A percentile compares a stretch with the other conserved stretches of the same genome.
These are phyloP conservation scores for Stichodactyla helianthus DNA, from an alignment of 64 coral and sea anemone species.

Conservation along the genomic window DNA sequence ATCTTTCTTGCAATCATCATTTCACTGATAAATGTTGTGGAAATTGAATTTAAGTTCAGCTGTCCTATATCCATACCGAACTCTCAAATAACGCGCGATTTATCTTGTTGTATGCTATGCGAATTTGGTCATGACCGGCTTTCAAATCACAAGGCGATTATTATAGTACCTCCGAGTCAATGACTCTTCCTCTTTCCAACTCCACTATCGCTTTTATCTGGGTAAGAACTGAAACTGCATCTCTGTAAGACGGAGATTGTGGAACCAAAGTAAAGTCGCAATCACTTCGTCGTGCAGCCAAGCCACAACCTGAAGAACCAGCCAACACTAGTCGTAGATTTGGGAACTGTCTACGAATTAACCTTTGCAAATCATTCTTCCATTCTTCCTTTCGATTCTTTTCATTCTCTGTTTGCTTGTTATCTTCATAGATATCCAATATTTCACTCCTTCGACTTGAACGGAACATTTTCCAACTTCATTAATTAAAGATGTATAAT, in stretches of 20 bases:
- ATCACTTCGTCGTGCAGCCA: slow-evolving; percentile 35
- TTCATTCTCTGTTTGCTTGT: neutral
- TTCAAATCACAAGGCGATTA: no score
- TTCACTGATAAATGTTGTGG: no score
- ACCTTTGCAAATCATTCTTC: neutral
- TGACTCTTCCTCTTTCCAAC: neutral
- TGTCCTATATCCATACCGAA: no score
- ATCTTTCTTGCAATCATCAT: no score
- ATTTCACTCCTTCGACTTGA: neutral
- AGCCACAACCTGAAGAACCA: slow-evolving; percentile 35
- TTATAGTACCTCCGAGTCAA: neutral
- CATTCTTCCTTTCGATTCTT: neutral
- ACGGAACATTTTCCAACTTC: neutral
- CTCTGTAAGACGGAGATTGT: neutral
- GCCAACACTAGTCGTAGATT: slow-evolving; percentile 18
- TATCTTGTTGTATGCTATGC: no score
- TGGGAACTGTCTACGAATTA: neutral
- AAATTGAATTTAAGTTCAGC: no score
- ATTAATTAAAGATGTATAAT: neutral
- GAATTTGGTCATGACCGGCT: no score
- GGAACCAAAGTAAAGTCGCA: slow-evolving; percentile 37
- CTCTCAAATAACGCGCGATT: no score
- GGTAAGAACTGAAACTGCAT: neutral
- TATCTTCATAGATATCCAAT: neutral
- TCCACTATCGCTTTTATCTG: neutral